Evolutionary conservation across 2,888 invertebrate species (phyloP).

Genomic region (Tenthredo livida): DNA sequence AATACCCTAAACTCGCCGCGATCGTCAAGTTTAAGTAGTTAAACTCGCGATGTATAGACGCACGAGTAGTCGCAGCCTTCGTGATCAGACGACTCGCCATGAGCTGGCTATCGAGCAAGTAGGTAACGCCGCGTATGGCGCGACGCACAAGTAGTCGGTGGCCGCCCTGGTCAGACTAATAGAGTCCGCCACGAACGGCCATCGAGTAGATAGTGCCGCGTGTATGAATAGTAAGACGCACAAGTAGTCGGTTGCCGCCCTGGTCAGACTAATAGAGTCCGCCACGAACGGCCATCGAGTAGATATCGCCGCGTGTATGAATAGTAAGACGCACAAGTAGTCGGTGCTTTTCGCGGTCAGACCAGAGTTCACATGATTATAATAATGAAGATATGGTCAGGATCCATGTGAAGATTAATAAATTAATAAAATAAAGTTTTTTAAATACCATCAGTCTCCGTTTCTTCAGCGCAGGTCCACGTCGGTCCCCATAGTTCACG

Average conservation of each 20-base stretch:
- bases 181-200: neutral
- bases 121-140: neutral
- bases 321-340: no score
- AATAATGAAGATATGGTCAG: neutral
- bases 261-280: neutral
- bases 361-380: no score
- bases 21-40: neutral
- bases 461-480: constrained; percentile 67
- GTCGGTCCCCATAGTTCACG: constrained; percentile 71
- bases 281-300: no score
- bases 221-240: neutral
- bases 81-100: neutral
- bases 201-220: neutral
- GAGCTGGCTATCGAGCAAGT: neutral
- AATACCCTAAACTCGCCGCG: neutral
- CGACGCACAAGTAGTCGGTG: neutral
- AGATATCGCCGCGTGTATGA: no score
- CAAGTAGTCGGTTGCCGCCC: neutral
- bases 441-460: constrained; percentile 45
- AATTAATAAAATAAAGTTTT: neutral
- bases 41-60: neutral
- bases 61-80: neutral
- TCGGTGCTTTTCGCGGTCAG: no score
- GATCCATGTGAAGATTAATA: neutral
- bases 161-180: neutral